These are phyloP conservation scores for Conopomorpha cramerella DNA, from an alignment of 1,140 invertebrate species.

Conservation along the genomic window DNA sequence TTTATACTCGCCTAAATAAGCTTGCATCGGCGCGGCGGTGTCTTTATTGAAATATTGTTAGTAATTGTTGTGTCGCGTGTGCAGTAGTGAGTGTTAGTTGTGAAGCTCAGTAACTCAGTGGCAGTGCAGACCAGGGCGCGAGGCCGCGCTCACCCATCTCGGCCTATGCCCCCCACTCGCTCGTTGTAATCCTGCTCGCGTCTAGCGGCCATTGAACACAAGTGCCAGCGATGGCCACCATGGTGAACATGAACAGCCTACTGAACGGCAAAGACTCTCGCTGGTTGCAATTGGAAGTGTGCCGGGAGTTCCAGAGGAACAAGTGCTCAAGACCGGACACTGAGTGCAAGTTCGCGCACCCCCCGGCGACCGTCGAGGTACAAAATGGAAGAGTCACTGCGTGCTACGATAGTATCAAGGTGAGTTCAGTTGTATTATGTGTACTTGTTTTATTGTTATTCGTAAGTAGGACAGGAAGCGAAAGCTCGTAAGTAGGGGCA, in stretches of 20 bases:
- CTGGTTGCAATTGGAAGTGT: constrained; percentile 99
- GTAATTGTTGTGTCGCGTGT: constrained; percentile 44
- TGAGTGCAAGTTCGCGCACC: constrained; percentile 99
- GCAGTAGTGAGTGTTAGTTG: constrained; percentile 28
- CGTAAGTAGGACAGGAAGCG: constrained; percentile 13
- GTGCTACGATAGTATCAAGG: constrained; percentile 99
- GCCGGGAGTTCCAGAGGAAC: constrained; percentile 98
- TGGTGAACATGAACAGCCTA: constrained; percentile 97
- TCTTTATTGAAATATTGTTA: constrained; percentile 49
- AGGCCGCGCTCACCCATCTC: constrained; percentile 35
- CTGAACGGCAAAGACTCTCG: constrained; percentile 98
- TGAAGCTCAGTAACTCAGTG: neutral
- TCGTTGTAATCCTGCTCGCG: constrained; percentile 37
- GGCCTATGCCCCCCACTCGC: constrained; percentile 50
- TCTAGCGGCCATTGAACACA: constrained; percentile 20
- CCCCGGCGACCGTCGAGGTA: constrained; percentile 97
- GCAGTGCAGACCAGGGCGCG: constrained; percentile 41
- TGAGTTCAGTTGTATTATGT: constrained; percentile 59
- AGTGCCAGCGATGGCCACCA: constrained; percentile 76
- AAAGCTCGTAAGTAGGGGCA: no score
- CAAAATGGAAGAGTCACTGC: constrained; percentile 99
- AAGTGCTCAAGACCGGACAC: constrained; percentile 98
- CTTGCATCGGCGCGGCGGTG: constrained; percentile 57
- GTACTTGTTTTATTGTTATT: neutral
- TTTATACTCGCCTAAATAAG: constrained; percentile 54